Conservation (phyloP, 2,888 invertebrate species). For the Dryobota labecula region DNA sequence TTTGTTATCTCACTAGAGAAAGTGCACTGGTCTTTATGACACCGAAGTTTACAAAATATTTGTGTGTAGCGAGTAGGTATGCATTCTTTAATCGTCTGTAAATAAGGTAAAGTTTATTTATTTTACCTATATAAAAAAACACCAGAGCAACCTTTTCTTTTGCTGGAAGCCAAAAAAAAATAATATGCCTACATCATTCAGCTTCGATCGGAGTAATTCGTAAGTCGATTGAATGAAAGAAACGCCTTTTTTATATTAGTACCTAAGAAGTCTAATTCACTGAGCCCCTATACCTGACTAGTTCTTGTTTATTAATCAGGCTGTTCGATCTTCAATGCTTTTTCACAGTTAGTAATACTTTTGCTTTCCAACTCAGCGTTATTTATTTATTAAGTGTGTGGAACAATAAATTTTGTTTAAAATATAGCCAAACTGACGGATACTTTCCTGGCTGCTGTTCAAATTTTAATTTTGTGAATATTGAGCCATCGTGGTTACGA, state of each 20-base stretch:
- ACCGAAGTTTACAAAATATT: slow-evolving; percentile 8
- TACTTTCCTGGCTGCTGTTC: slow-evolving; percentile 28
- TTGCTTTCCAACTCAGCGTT: slow-evolving; percentile 1
- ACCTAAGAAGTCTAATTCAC: slow-evolving; percentile 28
- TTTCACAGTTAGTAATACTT: not conserved
- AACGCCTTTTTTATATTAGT: slow-evolving; percentile 28
- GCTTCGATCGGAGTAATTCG: slow-evolving; percentile 20
- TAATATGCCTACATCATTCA: slow-evolving; percentile 36
- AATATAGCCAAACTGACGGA: slow-evolving; percentile 40
- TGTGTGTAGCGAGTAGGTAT: slow-evolving; percentile 6
- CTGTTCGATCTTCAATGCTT: slow-evolving; percentile 6
- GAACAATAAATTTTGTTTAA: slow-evolving; percentile 34
- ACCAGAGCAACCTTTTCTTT: slow-evolving; percentile 23
- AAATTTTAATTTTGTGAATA: slow-evolving; percentile 57
- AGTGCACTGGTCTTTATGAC: slow-evolving; percentile 36
- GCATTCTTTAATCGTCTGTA: slow-evolving; percentile 9
- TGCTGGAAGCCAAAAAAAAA: slow-evolving; percentile 4
- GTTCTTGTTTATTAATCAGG: slow-evolving; percentile 23
- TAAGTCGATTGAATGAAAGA: slow-evolving; percentile 30
- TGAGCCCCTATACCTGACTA: slow-evolving; percentile 10
- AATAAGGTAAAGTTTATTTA: not conserved
- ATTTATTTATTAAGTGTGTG: slow-evolving; percentile 22
- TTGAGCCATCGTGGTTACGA: slow-evolving; percentile 49
- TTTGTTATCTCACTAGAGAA: slow-evolving; percentile 43
- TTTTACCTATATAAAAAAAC: slow-evolving; percentile 11